Percentiles rank a stretch among this genome's conserved stretches.
These are phyloP conservation scores for Diorhabda elongata DNA, from an alignment of 1,140 invertebrate species.

Conservation along the genomic window DNA sequence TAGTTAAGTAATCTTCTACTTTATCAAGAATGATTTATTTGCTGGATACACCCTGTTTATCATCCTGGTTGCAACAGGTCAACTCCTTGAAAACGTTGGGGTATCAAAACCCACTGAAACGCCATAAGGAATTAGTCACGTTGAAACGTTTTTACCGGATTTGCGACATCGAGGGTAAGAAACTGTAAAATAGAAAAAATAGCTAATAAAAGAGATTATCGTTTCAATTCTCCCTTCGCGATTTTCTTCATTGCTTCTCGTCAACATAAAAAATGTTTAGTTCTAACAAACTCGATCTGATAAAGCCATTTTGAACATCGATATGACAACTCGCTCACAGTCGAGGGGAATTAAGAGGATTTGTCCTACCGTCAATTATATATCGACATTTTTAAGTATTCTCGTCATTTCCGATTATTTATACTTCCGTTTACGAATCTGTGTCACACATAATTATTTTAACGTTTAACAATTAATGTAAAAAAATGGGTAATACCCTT, in stretches of 20 bases:
- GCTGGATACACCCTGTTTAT: no score
- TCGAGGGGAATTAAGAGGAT: background rate
- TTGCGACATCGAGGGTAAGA: background rate
- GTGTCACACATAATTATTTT: no score
- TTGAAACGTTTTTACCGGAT: background rate
- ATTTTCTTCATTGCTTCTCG: constrained; percentile 3
- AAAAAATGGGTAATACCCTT: no score
- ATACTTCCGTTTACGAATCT: no score
- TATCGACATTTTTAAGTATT: no score
- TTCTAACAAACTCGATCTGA: background rate
- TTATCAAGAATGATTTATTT: no score
- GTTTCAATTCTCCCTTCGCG: background rate
- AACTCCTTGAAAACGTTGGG: no score
- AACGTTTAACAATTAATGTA: no score
- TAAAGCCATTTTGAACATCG: constrained; percentile 4
- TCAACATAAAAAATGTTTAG: constrained; percentile 5
- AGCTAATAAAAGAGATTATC: constrained; percentile 3
- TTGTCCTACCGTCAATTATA: background rate
- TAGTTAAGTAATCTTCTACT: no score
- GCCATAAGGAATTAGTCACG: background rate
- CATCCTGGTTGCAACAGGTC: no score
- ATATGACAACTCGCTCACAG: background rate
- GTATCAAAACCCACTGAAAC: background rate
- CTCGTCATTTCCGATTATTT: no score
- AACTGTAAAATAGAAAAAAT: background rate